Percentiles rank a stretch among this genome's conserved stretches.
Evolutionary conservation across 2,888 invertebrate genomes (phyloP).

Genomic region (Ferrisia virgata): DNA sequence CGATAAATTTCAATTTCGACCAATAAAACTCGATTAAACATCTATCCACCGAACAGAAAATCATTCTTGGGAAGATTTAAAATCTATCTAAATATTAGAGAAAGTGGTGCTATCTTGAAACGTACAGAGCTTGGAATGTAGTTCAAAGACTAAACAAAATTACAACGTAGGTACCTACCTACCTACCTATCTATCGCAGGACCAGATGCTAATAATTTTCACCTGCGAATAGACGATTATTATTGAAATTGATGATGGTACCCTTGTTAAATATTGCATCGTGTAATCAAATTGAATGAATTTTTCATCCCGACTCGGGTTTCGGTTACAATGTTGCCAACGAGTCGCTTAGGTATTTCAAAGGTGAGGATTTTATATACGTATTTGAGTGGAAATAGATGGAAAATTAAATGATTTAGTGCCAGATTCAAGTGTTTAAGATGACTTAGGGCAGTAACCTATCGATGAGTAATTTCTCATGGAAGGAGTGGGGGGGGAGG

Average conservation of each 20-base stretch:
- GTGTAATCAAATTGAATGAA: no score
- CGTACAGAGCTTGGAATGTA: slow-evolving; percentile 18
- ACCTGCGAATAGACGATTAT: slow-evolving; percentile 17
- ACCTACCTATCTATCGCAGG: no score
- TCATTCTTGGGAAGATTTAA: slow-evolving; percentile 26
- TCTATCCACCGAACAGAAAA: slow-evolving; percentile 8
- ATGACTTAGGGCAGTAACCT: no score
- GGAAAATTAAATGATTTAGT: no score
- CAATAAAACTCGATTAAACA: slow-evolving; percentile 9
- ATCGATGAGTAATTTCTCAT: no score
- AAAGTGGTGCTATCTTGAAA: slow-evolving; percentile 30
- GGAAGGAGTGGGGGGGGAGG: no score
- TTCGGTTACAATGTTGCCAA: no score
- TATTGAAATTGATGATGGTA: slow-evolving; percentile 15
- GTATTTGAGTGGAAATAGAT: no score
- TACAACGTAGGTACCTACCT: slow-evolving; percentile 19
- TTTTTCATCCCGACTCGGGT: no score
- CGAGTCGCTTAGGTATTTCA: no score
- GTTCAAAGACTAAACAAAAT: slow-evolving; percentile 23
- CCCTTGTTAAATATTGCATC: neutral
- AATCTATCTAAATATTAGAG: slow-evolving; percentile 20
- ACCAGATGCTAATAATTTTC: slow-evolving; percentile 30
- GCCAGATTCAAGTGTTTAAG: no score
- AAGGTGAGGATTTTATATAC: no score
- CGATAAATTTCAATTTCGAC: slow-evolving; percentile 30